phyloP scores from a whole-genome alignment of 1,140 invertebrate species.

The Tetranychus cinnabarinus region DNA sequence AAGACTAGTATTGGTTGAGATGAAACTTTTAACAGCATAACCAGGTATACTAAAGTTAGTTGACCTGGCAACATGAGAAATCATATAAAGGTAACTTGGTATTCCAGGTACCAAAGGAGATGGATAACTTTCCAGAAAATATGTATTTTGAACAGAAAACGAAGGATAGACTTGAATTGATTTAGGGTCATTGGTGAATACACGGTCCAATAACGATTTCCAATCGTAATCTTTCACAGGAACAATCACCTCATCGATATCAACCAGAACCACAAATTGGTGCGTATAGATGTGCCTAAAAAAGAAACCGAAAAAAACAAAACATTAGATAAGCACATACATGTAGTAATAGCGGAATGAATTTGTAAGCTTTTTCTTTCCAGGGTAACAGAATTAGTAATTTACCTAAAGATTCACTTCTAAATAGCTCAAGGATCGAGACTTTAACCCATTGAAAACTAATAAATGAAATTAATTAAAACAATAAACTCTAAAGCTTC shows the following conservation, averaged over 20 bases:
- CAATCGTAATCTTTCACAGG: constrained; percentile 1
- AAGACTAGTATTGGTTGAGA: constrained; percentile 33
- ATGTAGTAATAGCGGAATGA: too few relatives aligned
- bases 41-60: constrained; percentile 32
- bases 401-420: too few relatives aligned
- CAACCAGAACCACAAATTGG: background rate
- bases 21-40: constrained; percentile 42
- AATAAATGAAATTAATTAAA: too few relatives aligned
- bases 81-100: constrained; percentile 15
- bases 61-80: constrained; percentile 22
- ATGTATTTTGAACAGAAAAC: constrained; percentile 36
- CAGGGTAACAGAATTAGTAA: too few relatives aligned
- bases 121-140: constrained; percentile 28
- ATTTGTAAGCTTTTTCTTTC: too few relatives aligned
- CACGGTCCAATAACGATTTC: constrained; percentile 2
- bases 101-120: background rate
- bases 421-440: too few relatives aligned
- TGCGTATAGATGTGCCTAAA: background rate
- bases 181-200: constrained; percentile 18
- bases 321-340: too few relatives aligned
- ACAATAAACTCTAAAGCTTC: too few relatives aligned
- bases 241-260: constrained; percentile 3
- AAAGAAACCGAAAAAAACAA: background rate
- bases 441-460: too few relatives aligned
- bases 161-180: constrained; percentile 28